Base-by-base conservation (phyloP, 2,888 invertebrate species). In the Galeopsomyia nigrocyanea region DNA sequence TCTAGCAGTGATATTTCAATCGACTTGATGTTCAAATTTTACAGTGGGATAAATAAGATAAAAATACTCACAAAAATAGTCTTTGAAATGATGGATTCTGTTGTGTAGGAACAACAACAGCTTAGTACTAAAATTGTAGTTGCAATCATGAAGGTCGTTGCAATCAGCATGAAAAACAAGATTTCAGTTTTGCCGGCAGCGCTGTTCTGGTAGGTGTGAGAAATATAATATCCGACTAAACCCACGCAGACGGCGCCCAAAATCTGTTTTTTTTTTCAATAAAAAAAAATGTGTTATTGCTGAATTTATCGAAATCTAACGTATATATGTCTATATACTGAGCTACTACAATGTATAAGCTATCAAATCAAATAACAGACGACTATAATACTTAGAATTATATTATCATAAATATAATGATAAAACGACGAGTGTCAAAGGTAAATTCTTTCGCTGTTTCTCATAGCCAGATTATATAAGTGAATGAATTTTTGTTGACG, bases 61-160 rank as follows among this genome's bases (percentile, higher is more conserved):
- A 14, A 17, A 47, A 66, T 82, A 92, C 93, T 92, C 87, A 93
- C 94, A 80, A 91, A 92, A 77, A 92, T 89, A 1, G 94, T 95
- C 88, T 95, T 95, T 0, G 94, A 90, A 80, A 96, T 91, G 78
- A 95, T 92, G 47, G 94, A 91, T n/a, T 94, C 92, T 0, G 95
- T 94, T 17, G 94, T 91, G 62, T 95, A 88, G 1, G 95, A 95
- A 46, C 92, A 88, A n/a, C 95, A 80, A 79, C 93, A 95, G 0
- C 95, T 90, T 5, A 92, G 81, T 53, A 95, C 86, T 55, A 95
- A 84, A 76, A 94, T 90, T 81, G 93, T 93, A 22, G 95, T 95
- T 65, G 93, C 92, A 75, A 95, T 91, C 83, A 95, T 89, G 82
- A 94, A 95, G 17, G 95, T 89, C 0, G 93, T 92, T 0, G 92